A percentile compares a stretch with the other conserved stretches of the same genome.
These are phyloP conservation scores for Lytechinus pictus DNA, from an alignment of 35 echinoderm and acorn worm genomes.

Conservation along the genomic window DNA sequence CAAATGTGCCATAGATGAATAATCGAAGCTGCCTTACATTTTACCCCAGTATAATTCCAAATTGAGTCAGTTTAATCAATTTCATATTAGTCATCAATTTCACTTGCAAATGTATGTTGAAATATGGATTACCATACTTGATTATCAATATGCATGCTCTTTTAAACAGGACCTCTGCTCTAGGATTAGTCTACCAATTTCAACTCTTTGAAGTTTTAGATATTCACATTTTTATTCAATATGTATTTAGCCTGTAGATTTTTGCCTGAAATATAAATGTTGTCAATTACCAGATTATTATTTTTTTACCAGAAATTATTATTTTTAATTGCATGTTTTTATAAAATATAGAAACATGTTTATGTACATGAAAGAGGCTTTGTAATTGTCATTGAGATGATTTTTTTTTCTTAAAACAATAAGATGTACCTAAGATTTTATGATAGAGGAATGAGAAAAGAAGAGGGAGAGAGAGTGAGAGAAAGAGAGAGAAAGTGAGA, in stretches of 20 bases:
- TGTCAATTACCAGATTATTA: no score
- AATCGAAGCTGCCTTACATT: not conserved
- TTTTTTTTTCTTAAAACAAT: no score
- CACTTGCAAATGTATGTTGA: slow-evolving; percentile 3
- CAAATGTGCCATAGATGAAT: not conserved
- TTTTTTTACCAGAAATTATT: no score
- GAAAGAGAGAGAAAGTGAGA: not conserved
- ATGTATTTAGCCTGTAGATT: no score
- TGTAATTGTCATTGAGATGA: no score
- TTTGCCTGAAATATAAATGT: no score
- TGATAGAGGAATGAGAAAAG: not conserved
- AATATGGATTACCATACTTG: not conserved
- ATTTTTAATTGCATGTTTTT: no score
- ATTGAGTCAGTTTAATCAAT: slow-evolving; percentile 6
- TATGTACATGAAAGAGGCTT: no score
- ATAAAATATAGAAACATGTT: no score
- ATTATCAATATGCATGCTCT: not conserved
- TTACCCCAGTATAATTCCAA: not conserved
- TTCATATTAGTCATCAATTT: not conserved
- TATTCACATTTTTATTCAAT: no score
- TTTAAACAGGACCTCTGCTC: not conserved
- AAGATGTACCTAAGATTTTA: not conserved
- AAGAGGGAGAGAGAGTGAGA: not conserved
- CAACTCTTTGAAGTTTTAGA: not conserved
- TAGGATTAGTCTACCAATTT: not conserved